A percentile compares a stretch with the other conserved stretches of the same genome.
phyloP scores from a whole-genome alignment of 2,888 invertebrate genomes.

The Trichacis sp. region DNA sequence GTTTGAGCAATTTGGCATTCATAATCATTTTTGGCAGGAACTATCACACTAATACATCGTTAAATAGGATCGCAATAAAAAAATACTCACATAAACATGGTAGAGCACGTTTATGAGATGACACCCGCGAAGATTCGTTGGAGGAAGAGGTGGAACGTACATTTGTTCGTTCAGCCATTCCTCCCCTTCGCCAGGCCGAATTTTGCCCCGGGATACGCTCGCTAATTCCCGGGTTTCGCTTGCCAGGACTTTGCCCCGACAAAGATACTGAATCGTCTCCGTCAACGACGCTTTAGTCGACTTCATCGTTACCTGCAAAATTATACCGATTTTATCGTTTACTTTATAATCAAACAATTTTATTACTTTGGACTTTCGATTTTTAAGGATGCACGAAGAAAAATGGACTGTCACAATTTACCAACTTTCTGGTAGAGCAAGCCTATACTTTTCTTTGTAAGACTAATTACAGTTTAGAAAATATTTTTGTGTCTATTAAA shows the following conservation, averaged over 20 bases:
- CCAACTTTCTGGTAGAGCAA: too few species aligned
- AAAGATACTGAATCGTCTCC: constrained; percentile 91
- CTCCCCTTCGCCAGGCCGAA: constrained; percentile 83
- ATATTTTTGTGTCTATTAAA: too few species aligned
- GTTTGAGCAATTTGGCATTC: too few species aligned
- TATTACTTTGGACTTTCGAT: too few species aligned
- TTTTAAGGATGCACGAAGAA: too few species aligned
- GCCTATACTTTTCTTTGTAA: too few species aligned
- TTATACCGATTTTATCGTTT: background rate
- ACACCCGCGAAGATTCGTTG: constrained; percentile 93
- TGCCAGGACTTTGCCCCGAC: constrained; percentile 87
- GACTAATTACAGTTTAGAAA: too few species aligned
- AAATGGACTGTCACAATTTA: too few species aligned
- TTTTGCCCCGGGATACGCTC: constrained; percentile 82
- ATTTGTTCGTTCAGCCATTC: constrained; percentile 90
- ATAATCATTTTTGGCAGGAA: too few species aligned
- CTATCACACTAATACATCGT: too few species aligned
- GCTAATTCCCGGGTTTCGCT: constrained; percentile 89
- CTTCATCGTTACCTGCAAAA: constrained; percentile 75
- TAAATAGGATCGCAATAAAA: too few species aligned
- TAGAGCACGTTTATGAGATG: constrained; percentile 94
- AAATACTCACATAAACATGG: constrained; percentile 87
- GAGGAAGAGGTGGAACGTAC: constrained; percentile 93
- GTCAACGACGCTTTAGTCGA: constrained; percentile 88
- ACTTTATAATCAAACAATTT: too few species aligned